phyloP scores from a whole-genome alignment of 2,888 invertebrate species.

The Acanthosepion pharaonis region DNA sequence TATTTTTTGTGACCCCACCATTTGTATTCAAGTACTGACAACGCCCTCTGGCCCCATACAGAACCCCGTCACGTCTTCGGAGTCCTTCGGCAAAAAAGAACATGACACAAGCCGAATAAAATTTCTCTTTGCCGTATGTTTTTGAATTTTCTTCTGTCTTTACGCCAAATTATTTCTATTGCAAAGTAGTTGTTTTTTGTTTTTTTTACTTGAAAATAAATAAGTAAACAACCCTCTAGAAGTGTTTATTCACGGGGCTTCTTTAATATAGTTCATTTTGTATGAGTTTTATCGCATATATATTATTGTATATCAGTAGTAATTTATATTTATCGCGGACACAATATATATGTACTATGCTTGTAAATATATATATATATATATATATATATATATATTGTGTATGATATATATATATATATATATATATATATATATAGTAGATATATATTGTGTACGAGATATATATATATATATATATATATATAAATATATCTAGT shows the following conservation, averaged over 20 bases:
- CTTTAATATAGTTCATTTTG: neutral
- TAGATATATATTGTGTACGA: no score
- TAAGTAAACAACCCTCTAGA: neutral
- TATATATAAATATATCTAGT: no score
- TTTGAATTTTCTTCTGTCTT: neutral
- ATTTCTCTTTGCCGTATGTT: neutral
- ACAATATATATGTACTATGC: no score
- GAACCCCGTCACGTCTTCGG: neutral
- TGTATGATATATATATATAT: neutral
- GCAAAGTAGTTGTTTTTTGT: neutral
- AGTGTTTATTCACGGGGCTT: neutral
- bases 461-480: no score
- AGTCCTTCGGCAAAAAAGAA: conserved; percentile 1
- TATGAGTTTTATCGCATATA: neutral
- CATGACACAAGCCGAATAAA: conserved; percentile 16
- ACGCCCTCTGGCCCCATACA: neutral
- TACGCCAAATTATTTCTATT: neutral
- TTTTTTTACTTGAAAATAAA: neutral
- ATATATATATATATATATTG: neutral
- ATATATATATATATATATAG: neutral
- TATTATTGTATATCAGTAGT: neutral
- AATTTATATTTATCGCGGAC: no score
- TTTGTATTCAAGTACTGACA: neutral
- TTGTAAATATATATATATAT: neutral
- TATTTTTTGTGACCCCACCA: neutral